Evolutionary conservation across 2,797 vertebrate genomes (phyloP).

Genomic region (Adrianichthys oophorus): DNA sequence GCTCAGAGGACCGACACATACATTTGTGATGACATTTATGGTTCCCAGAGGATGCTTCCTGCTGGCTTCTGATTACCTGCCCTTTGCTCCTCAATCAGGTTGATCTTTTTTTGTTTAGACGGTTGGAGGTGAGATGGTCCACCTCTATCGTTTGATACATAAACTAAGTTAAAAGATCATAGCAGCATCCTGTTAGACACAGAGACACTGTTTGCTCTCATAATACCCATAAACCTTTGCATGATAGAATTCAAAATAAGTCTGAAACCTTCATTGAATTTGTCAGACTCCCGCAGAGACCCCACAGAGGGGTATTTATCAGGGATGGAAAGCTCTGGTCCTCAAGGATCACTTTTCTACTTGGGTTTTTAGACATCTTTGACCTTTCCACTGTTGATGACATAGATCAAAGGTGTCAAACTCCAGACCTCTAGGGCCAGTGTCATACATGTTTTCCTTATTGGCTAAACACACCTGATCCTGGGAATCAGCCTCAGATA

Average conservation of each 20-base stretch:
- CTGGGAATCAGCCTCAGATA: too few species aligned
- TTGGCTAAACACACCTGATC: too few species aligned
- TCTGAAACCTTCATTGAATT: neutral
- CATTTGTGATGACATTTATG: neutral
- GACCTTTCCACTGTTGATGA: too few species aligned
- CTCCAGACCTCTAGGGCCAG: too few species aligned
- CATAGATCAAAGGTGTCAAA: too few species aligned
- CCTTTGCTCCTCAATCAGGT: slow-evolving; percentile 12
- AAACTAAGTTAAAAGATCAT: neutral
- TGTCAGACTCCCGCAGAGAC: too few species aligned
- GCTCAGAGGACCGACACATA: neutral
- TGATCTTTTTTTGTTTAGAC: slow-evolving; percentile 16
- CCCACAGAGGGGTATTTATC: too few species aligned
- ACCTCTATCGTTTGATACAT: neutral
- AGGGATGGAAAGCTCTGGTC: too few species aligned
- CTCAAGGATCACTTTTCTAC: too few species aligned
- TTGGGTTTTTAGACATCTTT: too few species aligned
- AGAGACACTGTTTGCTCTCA: slow-evolving; percentile 4
- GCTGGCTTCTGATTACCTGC: slow-evolving; percentile 8
- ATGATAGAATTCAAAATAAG: neutral
- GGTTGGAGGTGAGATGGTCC: neutral
- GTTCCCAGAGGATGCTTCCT: slow-evolving; percentile 12
- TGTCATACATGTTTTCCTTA: too few species aligned
- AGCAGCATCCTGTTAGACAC: neutral
- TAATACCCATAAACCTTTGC: neutral